These are phyloP conservation scores for Macrobrachium nipponense DNA, from an alignment of 1,140 invertebrate genomes.

Conservation along the genomic window DNA sequence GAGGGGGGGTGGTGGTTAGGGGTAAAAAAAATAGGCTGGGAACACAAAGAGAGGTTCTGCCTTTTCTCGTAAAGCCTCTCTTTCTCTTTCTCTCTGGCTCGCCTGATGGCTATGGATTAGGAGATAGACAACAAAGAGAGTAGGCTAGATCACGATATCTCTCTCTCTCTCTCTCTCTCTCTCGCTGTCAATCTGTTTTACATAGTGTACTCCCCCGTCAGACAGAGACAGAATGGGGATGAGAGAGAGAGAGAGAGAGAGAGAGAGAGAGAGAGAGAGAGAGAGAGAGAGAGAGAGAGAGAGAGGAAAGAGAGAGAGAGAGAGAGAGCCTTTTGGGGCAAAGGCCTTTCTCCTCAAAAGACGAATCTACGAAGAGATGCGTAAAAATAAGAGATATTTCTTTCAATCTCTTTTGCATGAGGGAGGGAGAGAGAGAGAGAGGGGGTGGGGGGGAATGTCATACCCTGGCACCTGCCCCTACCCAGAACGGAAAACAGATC, in stretches of 20 bases:
- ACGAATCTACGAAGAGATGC: too few species aligned
- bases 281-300: neutral
- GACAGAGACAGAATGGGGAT: too few species aligned
- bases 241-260: neutral
- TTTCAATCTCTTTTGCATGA: too few species aligned
- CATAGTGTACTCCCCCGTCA: neutral
- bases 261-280: slow-evolving; percentile 46
- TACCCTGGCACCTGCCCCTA: too few species aligned
- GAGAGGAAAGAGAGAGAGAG: slow-evolving; percentile 27
- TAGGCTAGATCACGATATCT: neutral
- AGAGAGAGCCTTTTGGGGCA: slow-evolving; percentile 9
- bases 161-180: slow-evolving; percentile 28
- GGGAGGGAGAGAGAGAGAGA: too few species aligned
- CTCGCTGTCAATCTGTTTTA: slow-evolving; percentile 16
- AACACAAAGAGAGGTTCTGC: neutral
- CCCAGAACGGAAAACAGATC: too few species aligned
- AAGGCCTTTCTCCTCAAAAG: too few species aligned
- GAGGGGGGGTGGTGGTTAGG: neutral
- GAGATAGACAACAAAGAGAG: neutral
- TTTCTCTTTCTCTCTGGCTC: slow-evolving; percentile 11
- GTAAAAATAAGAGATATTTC: too few species aligned
- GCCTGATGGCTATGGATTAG: neutral
- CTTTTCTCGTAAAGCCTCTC: neutral
- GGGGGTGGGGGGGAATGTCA: too few species aligned
- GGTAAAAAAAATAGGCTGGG: neutral